phyloP scores from a whole-genome alignment of 2,113 vertebrate genomes.

The Pantherophis guttatus region DNA sequence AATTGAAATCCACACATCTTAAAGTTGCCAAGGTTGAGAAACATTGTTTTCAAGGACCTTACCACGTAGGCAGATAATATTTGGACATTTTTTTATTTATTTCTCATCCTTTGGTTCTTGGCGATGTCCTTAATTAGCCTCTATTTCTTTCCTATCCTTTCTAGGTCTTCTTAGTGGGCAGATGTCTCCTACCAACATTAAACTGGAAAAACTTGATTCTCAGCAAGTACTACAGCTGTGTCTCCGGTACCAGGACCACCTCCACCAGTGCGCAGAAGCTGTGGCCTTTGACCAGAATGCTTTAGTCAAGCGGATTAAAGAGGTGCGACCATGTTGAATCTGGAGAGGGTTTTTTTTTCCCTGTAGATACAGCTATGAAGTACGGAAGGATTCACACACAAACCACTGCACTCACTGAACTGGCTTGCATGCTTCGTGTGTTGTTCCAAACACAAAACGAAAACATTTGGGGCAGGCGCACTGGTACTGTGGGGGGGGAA shows the following conservation, averaged over 20 bases:
- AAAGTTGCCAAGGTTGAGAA: not conserved
- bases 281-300: slow-evolving; percentile 98
- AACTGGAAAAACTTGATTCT: slow-evolving; percentile 87
- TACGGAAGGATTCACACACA: not conserved
- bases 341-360: no score
- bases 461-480: not conserved
- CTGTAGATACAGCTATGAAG: no score
- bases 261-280: slow-evolving; percentile 94
- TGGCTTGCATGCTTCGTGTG: not conserved
- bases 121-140: not conserved
- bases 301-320: slow-evolving; percentile 93
- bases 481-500: not conserved
- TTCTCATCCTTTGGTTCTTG: not conserved
- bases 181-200: slow-evolving; percentile 83
- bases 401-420: not conserved
- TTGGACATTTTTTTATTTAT: not conserved
- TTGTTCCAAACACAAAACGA: not conserved
- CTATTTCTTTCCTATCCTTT: not conserved
- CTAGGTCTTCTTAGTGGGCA: slow-evolving; percentile 91
- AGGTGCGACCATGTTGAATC: slow-evolving; percentile 68
- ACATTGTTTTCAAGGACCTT: not conserved
- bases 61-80: not conserved
- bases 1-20: not conserved
- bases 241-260: slow-evolving; percentile 90
- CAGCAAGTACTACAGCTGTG: slow-evolving; percentile 93